Percentiles rank a stretch among this genome's conserved stretches.
Conservation (phyloP, 2,888 invertebrate species). For the Escarpia spicata region DNA sequence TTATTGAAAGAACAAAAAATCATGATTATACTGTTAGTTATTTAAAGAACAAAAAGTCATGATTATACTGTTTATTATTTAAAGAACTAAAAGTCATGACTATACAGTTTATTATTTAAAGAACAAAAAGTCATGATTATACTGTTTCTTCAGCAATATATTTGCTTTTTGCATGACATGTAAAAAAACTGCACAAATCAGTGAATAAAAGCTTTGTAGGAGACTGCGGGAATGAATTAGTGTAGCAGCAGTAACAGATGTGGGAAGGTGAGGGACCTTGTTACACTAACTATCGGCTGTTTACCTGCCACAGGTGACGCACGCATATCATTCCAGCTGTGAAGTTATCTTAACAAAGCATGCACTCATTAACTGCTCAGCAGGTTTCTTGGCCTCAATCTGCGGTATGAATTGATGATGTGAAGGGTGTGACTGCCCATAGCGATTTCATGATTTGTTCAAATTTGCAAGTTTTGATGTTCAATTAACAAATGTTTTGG, state of each 20-base stretch:
- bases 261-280: background rate
- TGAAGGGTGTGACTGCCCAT: background rate
- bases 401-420: background rate
- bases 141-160: no score
- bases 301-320: background rate
- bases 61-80: no score
- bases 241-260: background rate
- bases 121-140: no score
- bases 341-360: background rate
- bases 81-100: no score
- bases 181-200: background rate
- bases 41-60: no score
- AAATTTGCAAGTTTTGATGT: slow-evolving; percentile 9
- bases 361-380: background rate
- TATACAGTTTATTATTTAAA: no score
- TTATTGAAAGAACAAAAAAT: no score
- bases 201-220: background rate
- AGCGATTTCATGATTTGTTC: background rate
- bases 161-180: background rate
- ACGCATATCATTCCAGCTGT: background rate
- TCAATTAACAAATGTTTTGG: background rate
- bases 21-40: no score
- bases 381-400: background rate
- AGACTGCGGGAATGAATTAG: background rate
- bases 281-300: background rate